Percentiles rank a stretch among this genome's conserved stretches.
These are phyloP conservation scores for Palythoa caribaeorum DNA, from an alignment of 92 coral and sea anemone species.

Conservation along the genomic window DNA sequence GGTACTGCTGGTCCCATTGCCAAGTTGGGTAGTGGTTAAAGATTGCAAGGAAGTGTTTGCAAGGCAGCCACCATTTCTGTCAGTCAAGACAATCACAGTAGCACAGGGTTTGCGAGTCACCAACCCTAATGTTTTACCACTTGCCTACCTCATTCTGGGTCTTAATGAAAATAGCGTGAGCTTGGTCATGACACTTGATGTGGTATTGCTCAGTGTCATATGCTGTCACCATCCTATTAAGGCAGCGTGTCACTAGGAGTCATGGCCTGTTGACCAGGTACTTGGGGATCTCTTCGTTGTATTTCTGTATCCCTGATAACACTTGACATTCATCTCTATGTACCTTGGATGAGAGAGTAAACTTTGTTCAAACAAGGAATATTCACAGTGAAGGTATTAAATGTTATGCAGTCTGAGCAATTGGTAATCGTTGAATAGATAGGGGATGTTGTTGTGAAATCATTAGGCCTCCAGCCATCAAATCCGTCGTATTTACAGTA, in stretches of 20 bases:
- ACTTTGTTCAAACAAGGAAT: background rate
- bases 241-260: constrained; percentile 55
- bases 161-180: constrained; percentile 25
- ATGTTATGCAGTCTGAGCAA: background rate
- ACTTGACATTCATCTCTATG: constrained; percentile 47
- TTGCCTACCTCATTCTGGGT: constrained; percentile 15
- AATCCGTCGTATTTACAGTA: background rate
- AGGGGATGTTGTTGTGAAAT: background rate
- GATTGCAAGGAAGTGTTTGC: constrained; percentile 69
- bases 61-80: constrained; percentile 51
- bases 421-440: background rate
- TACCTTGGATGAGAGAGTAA: background rate
- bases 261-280: constrained; percentile 63
- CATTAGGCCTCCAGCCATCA: background rate
- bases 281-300: constrained; percentile 37
- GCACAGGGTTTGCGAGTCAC: constrained; percentile 23
- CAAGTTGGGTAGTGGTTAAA: constrained; percentile 49
- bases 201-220: constrained; percentile 28
- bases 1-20: constrained; percentile 43
- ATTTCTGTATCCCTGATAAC: constrained; percentile 36
- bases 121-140: constrained; percentile 31
- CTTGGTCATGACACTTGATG: constrained; percentile 24
- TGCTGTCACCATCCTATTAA: constrained; percentile 42
- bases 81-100: constrained; percentile 66
- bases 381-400: background rate